A percentile compares a stretch with the other conserved stretches of the same genome.
Evolutionary conservation across 2,113 vertebrate species (phyloP).

Genomic region (Sebastes fasciatus): DNA sequence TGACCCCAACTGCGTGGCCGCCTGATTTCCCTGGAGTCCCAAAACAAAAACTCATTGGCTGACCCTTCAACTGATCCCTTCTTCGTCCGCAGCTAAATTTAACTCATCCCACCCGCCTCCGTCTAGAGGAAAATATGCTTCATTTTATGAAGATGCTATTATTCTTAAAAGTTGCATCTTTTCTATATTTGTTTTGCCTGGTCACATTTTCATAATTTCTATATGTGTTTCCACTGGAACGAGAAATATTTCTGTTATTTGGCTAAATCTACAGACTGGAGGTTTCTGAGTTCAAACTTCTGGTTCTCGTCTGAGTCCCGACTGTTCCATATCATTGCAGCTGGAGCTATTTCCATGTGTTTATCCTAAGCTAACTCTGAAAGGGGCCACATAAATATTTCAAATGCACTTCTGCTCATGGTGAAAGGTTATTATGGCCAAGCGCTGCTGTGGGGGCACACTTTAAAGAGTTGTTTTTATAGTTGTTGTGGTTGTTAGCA

Average conservation of each 20-base stretch:
- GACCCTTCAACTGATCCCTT: slow-evolving; percentile 53
- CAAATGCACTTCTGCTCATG: slow-evolving; percentile 40
- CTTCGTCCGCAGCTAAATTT: slow-evolving; percentile 36
- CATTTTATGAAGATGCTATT: background rate
- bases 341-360: slow-evolving; percentile 30
- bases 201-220: no score
- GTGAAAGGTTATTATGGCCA: slow-evolving; percentile 57
- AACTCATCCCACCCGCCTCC: slow-evolving; percentile 32
- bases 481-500: slow-evolving; percentile 42
- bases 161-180: no score
- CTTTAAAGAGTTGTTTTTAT: slow-evolving; percentile 42
- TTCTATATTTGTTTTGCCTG: no score
- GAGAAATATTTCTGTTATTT: background rate
- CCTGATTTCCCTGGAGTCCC: slow-evolving; percentile 80
- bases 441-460: slow-evolving; percentile 14
- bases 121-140: slow-evolving; percentile 5
- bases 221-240: no score
- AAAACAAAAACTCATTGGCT: slow-evolving; percentile 67
- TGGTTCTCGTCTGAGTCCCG: background rate
- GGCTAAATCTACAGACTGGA: background rate
- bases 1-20: slow-evolving; percentile 49
- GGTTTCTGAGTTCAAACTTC: slow-evolving; percentile 11
- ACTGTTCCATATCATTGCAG: background rate
- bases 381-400: slow-evolving; percentile 65
- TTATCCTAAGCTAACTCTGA: slow-evolving; percentile 39